Base-by-base conservation (phyloP, 2,888 invertebrate species). In the Stratiomys singularior region DNA sequence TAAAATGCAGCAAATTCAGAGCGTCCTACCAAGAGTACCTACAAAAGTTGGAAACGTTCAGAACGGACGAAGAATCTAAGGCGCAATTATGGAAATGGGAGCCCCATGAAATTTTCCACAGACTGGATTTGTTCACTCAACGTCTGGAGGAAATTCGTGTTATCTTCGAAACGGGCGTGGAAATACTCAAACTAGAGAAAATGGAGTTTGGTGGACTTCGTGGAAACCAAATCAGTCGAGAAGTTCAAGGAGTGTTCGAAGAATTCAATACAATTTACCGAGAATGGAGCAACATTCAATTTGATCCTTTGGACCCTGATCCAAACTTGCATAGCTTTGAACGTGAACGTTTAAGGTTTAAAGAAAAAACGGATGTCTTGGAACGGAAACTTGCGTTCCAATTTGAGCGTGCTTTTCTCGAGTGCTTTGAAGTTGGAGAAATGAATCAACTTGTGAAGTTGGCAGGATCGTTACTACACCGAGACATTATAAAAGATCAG, bases 121-220 rank as follows among this genome's bases (percentile, higher is more conserved):
- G 94, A 5, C 89, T 92, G 77, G 89, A 91, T 77, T 84, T 89
- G 0, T 95, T 92, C 83, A 87, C 91, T 77, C 88, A 90, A 18
- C 88, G 94, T 11, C 86, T 95, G 0, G 86, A 88, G 72, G 89
- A 92, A 83, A 89, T 95, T 4, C 88, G 93, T 87, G 88, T 88
- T 1, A 89, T 97, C 80, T 91, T 97, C 81, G 90, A 92, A 58
- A 92, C 93, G 0, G 93, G 93, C 0, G 88, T 92, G 1, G 97
- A 97, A 85, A 96, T 96, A 85, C 87, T 92, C 63, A 96, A 96
- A 84, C 86, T 97, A 79, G 97, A 98, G 86, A 96, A 95, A 84
- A 91, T 96, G 0, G 94, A 94, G 83, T 90, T 95, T 77, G 92
- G 93, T 58, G 95, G 93, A 0, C 84, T 92, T 7, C 89, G 90